Evolutionary conservation across 2,888 invertebrate species (phyloP), one percentile per base, ranked within the genome.

Genomic region (Lycaena phlaeas): DNA sequence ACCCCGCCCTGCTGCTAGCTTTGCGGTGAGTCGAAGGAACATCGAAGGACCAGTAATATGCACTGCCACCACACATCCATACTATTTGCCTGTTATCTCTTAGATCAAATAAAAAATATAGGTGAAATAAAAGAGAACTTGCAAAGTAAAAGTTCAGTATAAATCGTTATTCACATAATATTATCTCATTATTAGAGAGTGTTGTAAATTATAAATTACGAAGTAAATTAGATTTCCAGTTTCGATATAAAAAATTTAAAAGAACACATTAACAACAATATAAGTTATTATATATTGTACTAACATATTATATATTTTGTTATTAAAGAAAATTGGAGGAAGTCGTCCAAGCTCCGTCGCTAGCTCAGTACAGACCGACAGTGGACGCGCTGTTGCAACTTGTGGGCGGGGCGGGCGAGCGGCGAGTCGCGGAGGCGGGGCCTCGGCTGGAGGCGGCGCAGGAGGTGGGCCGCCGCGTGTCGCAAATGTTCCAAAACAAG

Each of bases 401-500:
- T 44, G 53, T 63, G 1, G 59, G 64, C 0, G 64, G 61, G 1
- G 42, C 45, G 2, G 28, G 42, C n/a, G n/a, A n/a, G n/a, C n/a
- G n/a, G n/a, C n/a, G n/a, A n/a, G n/a, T n/a, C 1, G 58, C 67
- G 2, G 56, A 61, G 1, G 61, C 64, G 1, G 48, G 63, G 2
- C 47, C 69, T 43, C 73, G 74, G 58, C 54, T 74, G 1, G 70
- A 70, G 2, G 56, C 78, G 0, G 84, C 81, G 2, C 78, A 81
- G 25, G 81, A 84, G 38, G 84, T 85, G 1, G 82, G 82, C 37
- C 51, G 85, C 4, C 51, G 85, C 1, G 79, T 85, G 50, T 72
- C 85, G 14, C 81, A 79, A 40, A 85, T 85, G 56, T 82, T 85
- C 61, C 77, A 85, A 12, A 78, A 79, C 30, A 85, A 85, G 45